A percentile compares a stretch with the other conserved stretches of the same genome.
Evolutionary conservation across 2,888 invertebrate genomes (phyloP).

Genomic region (Pardosa pseudoannulata): DNA sequence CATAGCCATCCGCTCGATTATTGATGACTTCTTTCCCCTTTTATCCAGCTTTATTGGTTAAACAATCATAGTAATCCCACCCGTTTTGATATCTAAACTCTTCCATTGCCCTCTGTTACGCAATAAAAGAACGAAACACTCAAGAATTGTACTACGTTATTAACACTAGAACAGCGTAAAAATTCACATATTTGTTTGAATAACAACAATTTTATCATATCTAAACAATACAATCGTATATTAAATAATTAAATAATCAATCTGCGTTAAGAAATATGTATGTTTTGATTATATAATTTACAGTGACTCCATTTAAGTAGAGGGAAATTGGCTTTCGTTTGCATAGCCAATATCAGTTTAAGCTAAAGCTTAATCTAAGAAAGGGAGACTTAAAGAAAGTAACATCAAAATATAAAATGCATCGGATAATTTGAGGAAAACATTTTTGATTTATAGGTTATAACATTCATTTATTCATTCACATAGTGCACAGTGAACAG

Average conservation of each 20-base stretch:
- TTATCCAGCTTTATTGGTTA: slow-evolving; percentile 71
- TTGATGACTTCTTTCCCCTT: slow-evolving; percentile 69
- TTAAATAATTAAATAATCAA: too few relatives aligned
- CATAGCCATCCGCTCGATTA: slow-evolving; percentile 69
- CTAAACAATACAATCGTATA: too few relatives aligned
- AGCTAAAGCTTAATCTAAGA: too few relatives aligned
- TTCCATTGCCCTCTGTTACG: slow-evolving; percentile 28
- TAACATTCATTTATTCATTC: slow-evolving; percentile 8
- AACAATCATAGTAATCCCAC: slow-evolving; percentile 69
- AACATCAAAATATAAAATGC: background rate
- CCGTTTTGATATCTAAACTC: slow-evolving; percentile 64
- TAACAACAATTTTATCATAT: too few relatives aligned
- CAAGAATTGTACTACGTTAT: background rate
- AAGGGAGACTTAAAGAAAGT: background rate
- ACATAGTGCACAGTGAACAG: slow-evolving; percentile 21
- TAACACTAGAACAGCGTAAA: background rate
- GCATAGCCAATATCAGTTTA: too few relatives aligned
- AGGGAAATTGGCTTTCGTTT: too few relatives aligned
- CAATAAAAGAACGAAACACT: slow-evolving; percentile 44
- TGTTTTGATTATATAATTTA: too few relatives aligned
- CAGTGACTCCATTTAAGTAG: too few relatives aligned
- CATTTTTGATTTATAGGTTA: background rate
- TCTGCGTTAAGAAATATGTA: too few relatives aligned
- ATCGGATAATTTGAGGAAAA: slow-evolving; percentile 12
- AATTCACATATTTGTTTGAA: background rate